phyloP scores from a whole-genome alignment of 2,888 invertebrate species.

The Polyploca ridens region DNA sequence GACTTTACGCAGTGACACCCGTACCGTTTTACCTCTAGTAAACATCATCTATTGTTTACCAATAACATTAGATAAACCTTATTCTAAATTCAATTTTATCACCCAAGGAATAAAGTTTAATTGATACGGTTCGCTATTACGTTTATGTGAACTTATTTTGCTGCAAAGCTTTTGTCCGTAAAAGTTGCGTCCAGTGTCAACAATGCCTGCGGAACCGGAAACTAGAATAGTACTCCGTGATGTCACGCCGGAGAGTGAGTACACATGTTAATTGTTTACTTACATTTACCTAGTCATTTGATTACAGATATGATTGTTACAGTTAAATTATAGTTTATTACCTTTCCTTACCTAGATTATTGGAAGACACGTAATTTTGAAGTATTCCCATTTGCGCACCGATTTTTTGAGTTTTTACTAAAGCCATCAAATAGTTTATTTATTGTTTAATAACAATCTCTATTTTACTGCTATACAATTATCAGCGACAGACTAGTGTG shows the following conservation, averaged over 20 bases:
- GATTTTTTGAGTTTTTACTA: too few relatives aligned
- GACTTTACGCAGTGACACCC: conserved; percentile 35
- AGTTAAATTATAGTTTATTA: not conserved
- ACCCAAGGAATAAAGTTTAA: conserved; percentile 6
- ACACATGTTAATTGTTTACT: conserved; percentile 20
- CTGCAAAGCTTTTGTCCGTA: conserved; percentile 8
- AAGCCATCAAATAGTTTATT: too few relatives aligned
- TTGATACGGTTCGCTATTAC: conserved; percentile 13
- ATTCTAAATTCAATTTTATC: conserved; percentile 19
- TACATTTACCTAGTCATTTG: not conserved
- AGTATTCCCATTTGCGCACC: too few relatives aligned
- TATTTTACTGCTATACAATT: too few relatives aligned
- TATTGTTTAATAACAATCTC: too few relatives aligned
- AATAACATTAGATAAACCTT: conserved; percentile 44
- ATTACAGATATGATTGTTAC: not conserved
- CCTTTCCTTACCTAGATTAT: not conserved
- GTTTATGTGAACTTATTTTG: conserved; percentile 19
- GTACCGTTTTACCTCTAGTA: conserved; percentile 23
- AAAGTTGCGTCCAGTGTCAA: conserved; percentile 32
- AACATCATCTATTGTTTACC: conserved; percentile 15
- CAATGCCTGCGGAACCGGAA: conserved; percentile 73
- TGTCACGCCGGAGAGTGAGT: conserved; percentile 78
- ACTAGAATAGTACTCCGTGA: conserved; percentile 66
- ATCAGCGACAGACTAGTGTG: too few relatives aligned
- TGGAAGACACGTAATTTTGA: not conserved